A percentile compares a stretch with the other conserved stretches of the same genome.
phyloP scores from a whole-genome alignment of 2,797 vertebrate genomes.

The Setipinna tenuifilis region DNA sequence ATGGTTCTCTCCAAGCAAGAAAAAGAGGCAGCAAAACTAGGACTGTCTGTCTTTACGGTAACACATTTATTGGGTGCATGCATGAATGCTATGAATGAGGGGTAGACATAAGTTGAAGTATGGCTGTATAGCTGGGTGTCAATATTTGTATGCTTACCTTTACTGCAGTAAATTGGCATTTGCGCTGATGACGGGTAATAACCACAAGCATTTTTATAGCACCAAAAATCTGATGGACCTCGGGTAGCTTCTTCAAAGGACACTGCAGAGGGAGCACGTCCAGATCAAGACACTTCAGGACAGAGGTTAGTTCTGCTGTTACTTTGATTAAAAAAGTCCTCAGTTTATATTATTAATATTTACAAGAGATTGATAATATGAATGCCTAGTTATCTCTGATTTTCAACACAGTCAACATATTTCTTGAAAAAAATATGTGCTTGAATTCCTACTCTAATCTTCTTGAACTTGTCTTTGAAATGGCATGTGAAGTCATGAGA shows the following conservation, averaged over 20 bases:
- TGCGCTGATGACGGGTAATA: not conserved
- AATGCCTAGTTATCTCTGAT: not conserved
- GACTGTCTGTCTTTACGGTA: conserved; percentile 91
- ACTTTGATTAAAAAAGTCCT: not conserved
- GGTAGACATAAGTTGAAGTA: not conserved
- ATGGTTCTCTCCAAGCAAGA: conserved; percentile 89
- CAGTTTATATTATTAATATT: not conserved
- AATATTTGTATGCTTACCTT: not conserved
- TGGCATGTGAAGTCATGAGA: conserved; percentile 64
- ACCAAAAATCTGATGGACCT: conserved; percentile 67
- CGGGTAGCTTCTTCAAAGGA: conserved; percentile 55
- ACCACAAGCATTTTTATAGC: conserved; percentile 61
- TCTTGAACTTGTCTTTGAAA: not conserved
- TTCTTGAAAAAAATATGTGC: too few species aligned
- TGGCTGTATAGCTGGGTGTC: not conserved
- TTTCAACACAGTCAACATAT: too few species aligned
- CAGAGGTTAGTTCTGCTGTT: conserved; percentile 54
- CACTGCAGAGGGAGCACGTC: conserved; percentile 49
- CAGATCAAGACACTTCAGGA: conserved; percentile 49
- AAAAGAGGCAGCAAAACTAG: conserved; percentile 89
- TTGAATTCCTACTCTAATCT: not conserved
- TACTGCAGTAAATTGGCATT: not conserved
- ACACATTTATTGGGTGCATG: not conserved
- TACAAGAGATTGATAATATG: not conserved
- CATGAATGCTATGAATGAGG: not conserved